A percentile compares a stretch with the other conserved stretches of the same genome.
phyloP scores from a whole-genome alignment of 2,888 invertebrate genomes.

The Psylliodes chrysocephalus region DNA sequence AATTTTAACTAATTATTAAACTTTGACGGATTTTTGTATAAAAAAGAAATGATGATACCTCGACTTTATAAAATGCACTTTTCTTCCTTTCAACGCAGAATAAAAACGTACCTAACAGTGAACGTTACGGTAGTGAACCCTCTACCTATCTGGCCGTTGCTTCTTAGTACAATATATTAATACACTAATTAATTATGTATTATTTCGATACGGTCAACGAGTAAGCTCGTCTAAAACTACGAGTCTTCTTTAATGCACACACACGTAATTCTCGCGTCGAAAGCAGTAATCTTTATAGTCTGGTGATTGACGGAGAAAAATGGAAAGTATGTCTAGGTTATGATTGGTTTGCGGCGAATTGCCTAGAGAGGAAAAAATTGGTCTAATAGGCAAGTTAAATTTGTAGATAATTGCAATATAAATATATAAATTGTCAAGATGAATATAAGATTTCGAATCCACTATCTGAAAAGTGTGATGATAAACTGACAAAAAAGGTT shows the following conservation, averaged over 20 bases:
- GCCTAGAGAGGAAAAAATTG: not conserved
- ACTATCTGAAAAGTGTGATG: no score
- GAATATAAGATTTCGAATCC: no score
- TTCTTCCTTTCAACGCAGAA: slow-evolving; percentile 17
- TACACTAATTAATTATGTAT: slow-evolving; percentile 61
- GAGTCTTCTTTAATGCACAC: slow-evolving; percentile 27
- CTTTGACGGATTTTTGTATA: no score
- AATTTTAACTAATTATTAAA: no score
- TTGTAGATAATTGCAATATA: no score
- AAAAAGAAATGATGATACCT: no score
- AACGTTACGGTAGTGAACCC: slow-evolving; percentile 42
- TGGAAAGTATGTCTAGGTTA: slow-evolving; percentile 29
- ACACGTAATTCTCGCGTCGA: slow-evolving; percentile 31
- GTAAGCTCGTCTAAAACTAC: slow-evolving; percentile 41
- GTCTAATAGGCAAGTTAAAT: not conserved
- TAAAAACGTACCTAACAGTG: slow-evolving; percentile 37
- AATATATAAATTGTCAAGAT: no score
- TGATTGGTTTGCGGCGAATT: not conserved
- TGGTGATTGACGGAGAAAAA: slow-evolving; percentile 26
- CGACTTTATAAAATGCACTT: not conserved
- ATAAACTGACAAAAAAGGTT: no score
- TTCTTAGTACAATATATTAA: slow-evolving; percentile 51
- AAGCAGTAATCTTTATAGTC: slow-evolving; percentile 34
- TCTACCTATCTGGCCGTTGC: slow-evolving; percentile 38
- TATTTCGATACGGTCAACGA: slow-evolving; percentile 59